Conservation (phyloP, 2,797 vertebrate genomes). For the Eptatretus atami region DNA sequence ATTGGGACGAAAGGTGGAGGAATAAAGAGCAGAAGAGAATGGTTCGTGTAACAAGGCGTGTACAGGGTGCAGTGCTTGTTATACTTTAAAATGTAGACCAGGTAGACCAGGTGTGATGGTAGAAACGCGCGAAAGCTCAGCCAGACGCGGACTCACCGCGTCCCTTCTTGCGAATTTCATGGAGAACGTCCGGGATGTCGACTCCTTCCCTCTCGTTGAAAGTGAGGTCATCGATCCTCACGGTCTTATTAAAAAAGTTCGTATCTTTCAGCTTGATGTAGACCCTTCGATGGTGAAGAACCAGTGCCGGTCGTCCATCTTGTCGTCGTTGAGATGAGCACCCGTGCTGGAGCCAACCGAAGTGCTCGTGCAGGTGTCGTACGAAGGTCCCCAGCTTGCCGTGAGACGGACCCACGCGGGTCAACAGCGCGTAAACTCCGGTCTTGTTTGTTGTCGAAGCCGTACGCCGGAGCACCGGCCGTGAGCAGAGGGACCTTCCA, state of each 20-base stretch:
- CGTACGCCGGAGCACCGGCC: constrained; percentile 48
- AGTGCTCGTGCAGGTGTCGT: constrained; percentile 39
- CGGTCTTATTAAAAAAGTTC: constrained; percentile 38
- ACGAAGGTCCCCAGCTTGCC: constrained; percentile 61
- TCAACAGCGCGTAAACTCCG: constrained; percentile 47
- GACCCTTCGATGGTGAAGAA: constrained; percentile 73
- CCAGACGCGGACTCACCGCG: constrained; percentile 32
- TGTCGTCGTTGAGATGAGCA: constrained; percentile 47
- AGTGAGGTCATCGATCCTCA: constrained; percentile 23
- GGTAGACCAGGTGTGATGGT: no score
- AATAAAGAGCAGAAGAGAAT: no score
- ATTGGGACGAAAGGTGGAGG: no score
- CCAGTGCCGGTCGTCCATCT: constrained; percentile 58
- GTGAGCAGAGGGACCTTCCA: constrained; percentile 73
- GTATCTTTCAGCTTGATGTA: constrained; percentile 16
- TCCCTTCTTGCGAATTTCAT: constrained; percentile 40
- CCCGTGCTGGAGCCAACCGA: constrained; percentile 67
- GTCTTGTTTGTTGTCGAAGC: constrained; percentile 36
- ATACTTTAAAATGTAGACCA: no score
- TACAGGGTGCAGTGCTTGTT: no score
- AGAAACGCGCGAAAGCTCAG: no score
- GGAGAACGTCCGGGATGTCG: constrained; percentile 24
- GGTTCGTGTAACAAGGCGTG: no score
- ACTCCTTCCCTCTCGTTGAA: constrained; percentile 23
- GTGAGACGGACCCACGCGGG: constrained; percentile 58